Evolutionary conservation across 2,797 vertebrate genomes (phyloP).

Genomic region (Helarctos malayanus): DNA sequence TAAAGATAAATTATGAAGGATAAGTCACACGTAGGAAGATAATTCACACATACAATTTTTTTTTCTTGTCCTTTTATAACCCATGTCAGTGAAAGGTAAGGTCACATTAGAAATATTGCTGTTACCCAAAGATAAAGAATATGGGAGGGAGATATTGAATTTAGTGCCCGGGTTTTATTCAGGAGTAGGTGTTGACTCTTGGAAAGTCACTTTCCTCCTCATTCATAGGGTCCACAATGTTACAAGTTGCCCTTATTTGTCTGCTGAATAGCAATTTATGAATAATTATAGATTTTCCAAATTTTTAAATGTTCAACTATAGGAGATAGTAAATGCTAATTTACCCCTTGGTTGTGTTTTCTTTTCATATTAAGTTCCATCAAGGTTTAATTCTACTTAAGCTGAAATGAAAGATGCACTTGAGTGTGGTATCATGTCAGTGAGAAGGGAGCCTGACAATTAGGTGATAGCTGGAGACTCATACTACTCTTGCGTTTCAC

Average conservation of each 20-base stretch:
- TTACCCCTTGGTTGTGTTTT: background rate
- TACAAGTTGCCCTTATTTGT: constrained; percentile 9
- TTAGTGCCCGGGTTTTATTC: constrained; percentile 19
- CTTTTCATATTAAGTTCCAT: background rate
- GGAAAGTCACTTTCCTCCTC: background rate
- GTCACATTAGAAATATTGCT: background rate
- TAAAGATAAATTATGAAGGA: constrained; percentile 11
- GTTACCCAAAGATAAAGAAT: background rate
- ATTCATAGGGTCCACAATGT: background rate
- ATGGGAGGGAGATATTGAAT: background rate
- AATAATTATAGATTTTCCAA: background rate
- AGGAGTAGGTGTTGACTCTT: background rate
- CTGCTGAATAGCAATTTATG: background rate
- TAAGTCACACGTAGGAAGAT: background rate
- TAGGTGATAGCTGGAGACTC: background rate
- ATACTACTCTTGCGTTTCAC: background rate
- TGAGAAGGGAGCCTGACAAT: background rate
- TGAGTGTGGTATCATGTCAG: background rate
- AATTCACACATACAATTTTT: background rate
- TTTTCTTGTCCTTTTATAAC: background rate
- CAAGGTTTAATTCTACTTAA: background rate
- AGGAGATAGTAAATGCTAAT: background rate
- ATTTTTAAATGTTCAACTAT: background rate
- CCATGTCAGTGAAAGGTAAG: background rate
- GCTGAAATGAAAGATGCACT: background rate